Evolutionary conservation across 2,888 invertebrate species (phyloP).

Genomic region (Ochropleura plecta): DNA sequence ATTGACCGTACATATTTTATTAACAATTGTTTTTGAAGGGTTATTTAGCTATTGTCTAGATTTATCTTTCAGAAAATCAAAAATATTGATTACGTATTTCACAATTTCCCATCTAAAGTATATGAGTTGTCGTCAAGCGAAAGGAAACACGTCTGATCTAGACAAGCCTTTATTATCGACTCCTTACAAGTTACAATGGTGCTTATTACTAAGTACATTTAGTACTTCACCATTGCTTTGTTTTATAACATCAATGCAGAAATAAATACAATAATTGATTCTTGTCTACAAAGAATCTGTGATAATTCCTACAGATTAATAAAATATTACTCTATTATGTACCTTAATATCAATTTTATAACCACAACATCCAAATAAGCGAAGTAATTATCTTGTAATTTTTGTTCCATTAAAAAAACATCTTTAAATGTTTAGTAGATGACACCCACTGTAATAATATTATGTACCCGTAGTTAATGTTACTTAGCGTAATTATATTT

Average conservation of each 20-base stretch:
- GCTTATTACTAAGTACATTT: too few relatives aligned
- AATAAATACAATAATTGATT: too few relatives aligned
- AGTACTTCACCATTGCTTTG: too few relatives aligned
- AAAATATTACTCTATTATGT: not conserved
- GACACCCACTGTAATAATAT: not conserved
- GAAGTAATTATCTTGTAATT: constrained; percentile 35
- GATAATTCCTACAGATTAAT: not conserved
- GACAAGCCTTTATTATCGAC: too few relatives aligned
- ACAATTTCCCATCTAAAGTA: not conserved
- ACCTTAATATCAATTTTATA: constrained; percentile 37
- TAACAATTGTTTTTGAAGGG: not conserved
- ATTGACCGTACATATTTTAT: too few relatives aligned
- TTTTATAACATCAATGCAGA: too few relatives aligned
- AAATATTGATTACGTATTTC: not conserved
- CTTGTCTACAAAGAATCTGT: not conserved
- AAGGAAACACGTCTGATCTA: too few relatives aligned
- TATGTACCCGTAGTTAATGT: not conserved
- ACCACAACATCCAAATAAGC: constrained; percentile 1
- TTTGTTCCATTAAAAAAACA: constrained; percentile 1
- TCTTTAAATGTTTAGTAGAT: not conserved
- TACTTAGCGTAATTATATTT: not conserved
- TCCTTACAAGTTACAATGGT: too few relatives aligned
- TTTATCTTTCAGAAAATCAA: not conserved
- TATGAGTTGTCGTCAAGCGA: too few relatives aligned
- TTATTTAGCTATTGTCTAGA: not conserved